Evolutionary conservation across 2,888 invertebrate genomes (phyloP), one percentile per base, ranked within the genome.

Genomic region (Anticlea derivata): DNA sequence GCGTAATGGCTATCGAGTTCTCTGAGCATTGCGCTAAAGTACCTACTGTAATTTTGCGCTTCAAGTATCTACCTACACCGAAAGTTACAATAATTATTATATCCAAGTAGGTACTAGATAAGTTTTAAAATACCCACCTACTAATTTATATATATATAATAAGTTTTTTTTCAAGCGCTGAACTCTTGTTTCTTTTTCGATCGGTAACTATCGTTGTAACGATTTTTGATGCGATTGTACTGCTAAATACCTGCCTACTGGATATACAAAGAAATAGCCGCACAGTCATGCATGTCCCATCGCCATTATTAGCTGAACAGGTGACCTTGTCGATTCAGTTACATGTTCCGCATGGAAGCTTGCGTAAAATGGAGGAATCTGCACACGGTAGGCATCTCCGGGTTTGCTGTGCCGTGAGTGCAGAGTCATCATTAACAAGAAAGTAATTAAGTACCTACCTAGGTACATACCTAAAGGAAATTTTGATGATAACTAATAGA

Each of bases 261-360:
- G 2, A 17, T 17, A 17, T 27, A 40, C 20, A 48, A 47, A 47
- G 51, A 55, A 40, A 43, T 50, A 50, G 43, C 46, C 33, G 51
- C 48, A 50, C 48, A 34, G 33, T 50, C 58, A 60, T 65, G 65
- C 63, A 57, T 70, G 68, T 66, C 58, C 58, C 58, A 60, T 65
- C 54, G 53, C 53, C 57, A 56, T 63, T 45, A 47, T 56, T 62
- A 61, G 55, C 50, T 58, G 37, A 61, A 62, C 58, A 60, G 53
- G 55, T 61, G 82, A 73, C 84, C 83, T 85, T 83, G 82, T 72
- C 75, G 69, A 77, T 81, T 77, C 79, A 72, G 66, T 65, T 61
- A 64, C 64, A 68, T 70, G 83, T 83, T 82, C 76, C 73, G 80
- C 84, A 72, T 78, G 80, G 79, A 76, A 81, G 78, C 75, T 63